These are phyloP conservation scores for Oriolus oriolus DNA, from an alignment of 2,113 vertebrate species.

Conservation along the genomic window DNA sequence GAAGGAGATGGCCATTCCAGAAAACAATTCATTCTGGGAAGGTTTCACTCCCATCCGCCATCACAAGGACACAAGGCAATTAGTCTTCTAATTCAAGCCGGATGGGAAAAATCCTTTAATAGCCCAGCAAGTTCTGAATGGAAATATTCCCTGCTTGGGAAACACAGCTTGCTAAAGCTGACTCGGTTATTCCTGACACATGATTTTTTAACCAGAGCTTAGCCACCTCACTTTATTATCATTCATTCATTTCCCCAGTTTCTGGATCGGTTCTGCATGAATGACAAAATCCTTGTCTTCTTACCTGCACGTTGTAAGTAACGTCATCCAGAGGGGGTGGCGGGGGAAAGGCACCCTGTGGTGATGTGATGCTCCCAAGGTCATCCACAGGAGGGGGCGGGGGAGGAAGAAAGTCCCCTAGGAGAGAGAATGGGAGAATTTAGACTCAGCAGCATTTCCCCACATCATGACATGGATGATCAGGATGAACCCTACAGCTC, in stretches of 20 bases:
- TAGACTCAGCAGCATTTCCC: not conserved
- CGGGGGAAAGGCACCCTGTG: constrained; percentile 67
- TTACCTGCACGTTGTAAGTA: constrained; percentile 69
- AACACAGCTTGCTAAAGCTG: constrained; percentile 22
- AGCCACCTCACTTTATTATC: not conserved
- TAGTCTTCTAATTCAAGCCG: constrained; percentile 45
- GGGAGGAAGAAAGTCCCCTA: constrained; percentile 76
- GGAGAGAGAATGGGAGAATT: not conserved
- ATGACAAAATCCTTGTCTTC: not conserved
- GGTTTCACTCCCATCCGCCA: not conserved
- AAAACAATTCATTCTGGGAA: constrained; percentile 56
- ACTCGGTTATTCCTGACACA: not conserved
- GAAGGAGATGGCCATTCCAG: constrained; percentile 36
- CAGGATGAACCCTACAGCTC: not conserved
- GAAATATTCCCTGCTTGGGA: constrained; percentile 47
- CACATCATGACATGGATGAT: not conserved
- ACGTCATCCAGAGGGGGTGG: constrained; percentile 64
- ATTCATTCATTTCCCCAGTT: not conserved
- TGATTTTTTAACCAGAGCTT: constrained; percentile 1
- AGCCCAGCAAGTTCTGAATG: constrained; percentile 23
- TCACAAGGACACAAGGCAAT: constrained; percentile 28
- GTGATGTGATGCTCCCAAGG: constrained; percentile 51
- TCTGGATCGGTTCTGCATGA: not conserved
- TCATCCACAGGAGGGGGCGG: constrained; percentile 80
- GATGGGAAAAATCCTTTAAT: constrained; percentile 58